These are phyloP conservation scores for Synanthedon formicaeformis DNA, from an alignment of 2,888 invertebrate species.

Conservation along the genomic window DNA sequence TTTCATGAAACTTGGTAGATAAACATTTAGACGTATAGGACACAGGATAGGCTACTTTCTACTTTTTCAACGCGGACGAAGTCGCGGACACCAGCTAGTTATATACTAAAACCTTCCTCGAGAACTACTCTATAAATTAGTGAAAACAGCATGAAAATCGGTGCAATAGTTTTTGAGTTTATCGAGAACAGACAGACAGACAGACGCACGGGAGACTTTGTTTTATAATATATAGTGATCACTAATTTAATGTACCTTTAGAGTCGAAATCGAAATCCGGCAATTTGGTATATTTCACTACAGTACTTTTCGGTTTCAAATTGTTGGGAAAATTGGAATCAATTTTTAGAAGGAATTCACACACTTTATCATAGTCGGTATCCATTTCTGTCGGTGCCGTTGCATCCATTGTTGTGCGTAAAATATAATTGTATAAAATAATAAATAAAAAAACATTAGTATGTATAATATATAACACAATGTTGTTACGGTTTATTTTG, in stretches of 20 bases:
- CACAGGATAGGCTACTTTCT: too few species aligned
- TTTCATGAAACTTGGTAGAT: too few species aligned
- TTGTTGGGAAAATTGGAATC: slow-evolving; percentile 22
- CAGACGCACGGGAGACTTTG: too few species aligned
- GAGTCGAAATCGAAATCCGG: slow-evolving; percentile 42
- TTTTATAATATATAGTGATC: too few species aligned
- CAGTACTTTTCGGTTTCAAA: slow-evolving; percentile 32
- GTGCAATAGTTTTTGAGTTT: too few species aligned
- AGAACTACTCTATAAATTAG: too few species aligned
- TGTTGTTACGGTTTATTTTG: slow-evolving; percentile 11
- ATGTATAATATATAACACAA: neutral
- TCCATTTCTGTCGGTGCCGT: slow-evolving; percentile 36
- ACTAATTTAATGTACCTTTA: slow-evolving; percentile 24
- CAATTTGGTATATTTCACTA: slow-evolving; percentile 52
- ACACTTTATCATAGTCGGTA: slow-evolving; percentile 29
- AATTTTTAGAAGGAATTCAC: slow-evolving; percentile 31
- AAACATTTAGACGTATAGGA: too few species aligned
- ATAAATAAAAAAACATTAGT: neutral
- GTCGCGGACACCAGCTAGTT: too few species aligned
- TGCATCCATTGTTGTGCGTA: slow-evolving; percentile 43
- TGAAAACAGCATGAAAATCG: too few species aligned
- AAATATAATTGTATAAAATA: neutral
- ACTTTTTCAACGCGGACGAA: too few species aligned
- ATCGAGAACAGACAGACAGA: too few species aligned
- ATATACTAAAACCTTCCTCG: too few species aligned